phyloP scores from a whole-genome alignment of 2,113 vertebrate species.

The Gopherus flavomarginatus region DNA sequence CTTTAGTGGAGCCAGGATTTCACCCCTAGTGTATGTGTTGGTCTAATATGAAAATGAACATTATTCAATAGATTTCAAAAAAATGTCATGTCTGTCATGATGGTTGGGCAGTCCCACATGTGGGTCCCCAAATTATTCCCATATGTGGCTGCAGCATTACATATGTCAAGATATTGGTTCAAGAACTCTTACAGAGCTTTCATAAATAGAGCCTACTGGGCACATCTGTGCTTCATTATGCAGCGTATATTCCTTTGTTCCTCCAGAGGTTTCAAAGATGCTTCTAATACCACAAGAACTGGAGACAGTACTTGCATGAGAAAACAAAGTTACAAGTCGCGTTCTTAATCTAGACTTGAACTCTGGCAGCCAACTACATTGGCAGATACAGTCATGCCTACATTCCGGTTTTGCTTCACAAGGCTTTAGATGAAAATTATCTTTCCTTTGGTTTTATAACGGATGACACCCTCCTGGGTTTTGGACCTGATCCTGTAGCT shows the following conservation, averaged over 20 bases:
- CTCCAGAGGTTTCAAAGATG: constrained; percentile 15
- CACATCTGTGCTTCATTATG: constrained; percentile 41
- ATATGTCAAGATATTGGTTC: not conserved
- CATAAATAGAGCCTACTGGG: not conserved
- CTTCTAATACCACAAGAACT: constrained; percentile 4
- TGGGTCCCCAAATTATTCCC: constrained; percentile 16
- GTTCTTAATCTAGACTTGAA: not conserved
- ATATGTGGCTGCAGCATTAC: not conserved
- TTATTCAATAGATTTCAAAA: not conserved
- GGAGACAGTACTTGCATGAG: not conserved
- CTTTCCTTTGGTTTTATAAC: constrained; percentile 49
- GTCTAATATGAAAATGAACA: not conserved
- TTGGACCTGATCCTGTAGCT: constrained; percentile 32
- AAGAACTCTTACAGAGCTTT: not conserved
- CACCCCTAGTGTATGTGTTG: not conserved
- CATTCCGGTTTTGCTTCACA: not conserved
- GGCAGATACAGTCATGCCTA: not conserved
- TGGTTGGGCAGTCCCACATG: not conserved
- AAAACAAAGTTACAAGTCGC: not conserved
- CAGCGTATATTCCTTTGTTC: not conserved
- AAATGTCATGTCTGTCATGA: not conserved
- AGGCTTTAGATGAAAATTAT: constrained; percentile 40
- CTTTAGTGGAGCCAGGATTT: not conserved
- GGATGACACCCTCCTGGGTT: constrained; percentile 37
- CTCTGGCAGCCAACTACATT: not conserved